Base-by-base conservation (phyloP, 2,888 invertebrate species). In the Blera fallax region DNA sequence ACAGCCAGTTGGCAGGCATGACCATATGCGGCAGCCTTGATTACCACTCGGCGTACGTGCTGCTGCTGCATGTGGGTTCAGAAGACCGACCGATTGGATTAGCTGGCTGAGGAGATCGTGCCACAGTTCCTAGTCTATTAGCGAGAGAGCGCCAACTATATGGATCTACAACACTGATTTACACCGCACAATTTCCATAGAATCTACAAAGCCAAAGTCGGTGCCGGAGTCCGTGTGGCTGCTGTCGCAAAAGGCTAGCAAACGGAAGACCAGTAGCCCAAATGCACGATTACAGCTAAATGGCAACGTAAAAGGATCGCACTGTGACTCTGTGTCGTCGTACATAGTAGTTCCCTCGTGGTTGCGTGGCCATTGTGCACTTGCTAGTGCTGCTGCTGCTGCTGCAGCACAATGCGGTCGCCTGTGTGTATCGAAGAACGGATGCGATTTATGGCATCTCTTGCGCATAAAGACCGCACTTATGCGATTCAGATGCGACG, bases 371-470 rank as follows among this genome's bases (percentile, higher is more conserved):
- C 24, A 34, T 11, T 54, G 65, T 62, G 54, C 64, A 74, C 73
- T 64, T 64, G 32, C 14, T 50, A 50, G 29, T 43, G 29, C 32
- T 40, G 45, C 29, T 64, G 32, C 14, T 50, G 60, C 43, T 43
- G 29, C 32, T 40, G 45, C 29, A 24, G 24, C 24, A 2, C 2
- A n/a, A 11, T 0, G 45, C 4, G 3, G n/a, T n/a, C 27, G 50
- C 27, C n/a, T 27, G 18, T 29, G 7, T 14, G 18, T n/a, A 16
- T 64, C 32, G 2, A 50, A 60, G 37, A 65, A 73, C 79, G 64
- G 65, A 74, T 54, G 70, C 85, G 65, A 85, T 85, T 80, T 85
- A 85, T 85, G 85, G 85, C 80, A 85, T 80, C 79, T 74, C 67
- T 56, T 18, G 78, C 69, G 73, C 40, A 83, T 83, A 83, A 78